Evolutionary conservation across 2,113 vertebrate species (phyloP).

Genomic region (Takifugu flavidus): DNA sequence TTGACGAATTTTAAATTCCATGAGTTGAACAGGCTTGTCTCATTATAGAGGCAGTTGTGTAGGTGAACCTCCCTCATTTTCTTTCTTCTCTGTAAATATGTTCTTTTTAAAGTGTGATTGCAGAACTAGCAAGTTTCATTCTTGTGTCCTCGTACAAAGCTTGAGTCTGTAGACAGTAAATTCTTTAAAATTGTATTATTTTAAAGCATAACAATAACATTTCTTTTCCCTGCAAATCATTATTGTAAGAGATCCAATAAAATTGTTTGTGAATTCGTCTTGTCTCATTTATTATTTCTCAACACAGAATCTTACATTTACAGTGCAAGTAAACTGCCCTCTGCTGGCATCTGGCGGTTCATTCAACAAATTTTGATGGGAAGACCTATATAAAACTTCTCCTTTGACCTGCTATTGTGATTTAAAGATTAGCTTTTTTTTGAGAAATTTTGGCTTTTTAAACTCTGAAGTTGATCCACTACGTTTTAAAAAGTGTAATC

Average conservation of each 20-base stretch:
- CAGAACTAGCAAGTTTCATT: constrained; percentile 81
- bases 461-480: too few species aligned
- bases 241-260: constrained; percentile 92
- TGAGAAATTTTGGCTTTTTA: too few species aligned
- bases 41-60: constrained; percentile 99
- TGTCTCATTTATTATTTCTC: constrained; percentile 1
- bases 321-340: too few species aligned
- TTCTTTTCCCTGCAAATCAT: constrained; percentile 35
- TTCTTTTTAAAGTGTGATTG: constrained; percentile 90
- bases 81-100: constrained; percentile 84
- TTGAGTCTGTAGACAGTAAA: constrained; percentile 82
- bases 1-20: constrained; percentile 91
- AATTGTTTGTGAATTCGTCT: constrained; percentile 63
- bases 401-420: too few species aligned
- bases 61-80: constrained; percentile 86
- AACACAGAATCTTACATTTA: too few species aligned
- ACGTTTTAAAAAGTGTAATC: too few species aligned
- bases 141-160: constrained; percentile 82
- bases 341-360: too few species aligned
- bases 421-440: too few species aligned
- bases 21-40: constrained; percentile 99
- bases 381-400: too few species aligned
- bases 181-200: constrained; percentile 87
- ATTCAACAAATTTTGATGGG: too few species aligned
- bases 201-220: constrained; percentile 74